phyloP scores from a whole-genome alignment of 2,888 invertebrate species.

The Gasteruption jaculator region DNA sequence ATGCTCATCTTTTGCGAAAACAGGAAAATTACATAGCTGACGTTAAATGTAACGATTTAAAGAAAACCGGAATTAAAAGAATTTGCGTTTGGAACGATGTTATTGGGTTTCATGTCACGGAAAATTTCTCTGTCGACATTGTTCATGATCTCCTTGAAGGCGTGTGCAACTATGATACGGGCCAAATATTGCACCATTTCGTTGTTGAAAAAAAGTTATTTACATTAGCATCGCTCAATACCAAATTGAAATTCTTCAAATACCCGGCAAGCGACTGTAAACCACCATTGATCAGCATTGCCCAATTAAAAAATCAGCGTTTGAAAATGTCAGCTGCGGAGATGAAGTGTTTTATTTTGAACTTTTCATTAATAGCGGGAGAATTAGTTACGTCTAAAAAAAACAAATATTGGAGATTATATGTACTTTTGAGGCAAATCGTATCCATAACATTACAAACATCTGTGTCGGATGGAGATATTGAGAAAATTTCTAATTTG shows the following conservation, averaged over 20 bases:
- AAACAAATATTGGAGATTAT: slow-evolving; percentile 11
- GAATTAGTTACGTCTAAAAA: slow-evolving; percentile 10
- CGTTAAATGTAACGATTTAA: slow-evolving; percentile 7
- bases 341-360: slow-evolving; percentile 12
- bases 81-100: too few relatives aligned
- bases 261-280: slow-evolving; percentile 6
- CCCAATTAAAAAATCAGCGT: slow-evolving; percentile 12
- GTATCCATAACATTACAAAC: not conserved
- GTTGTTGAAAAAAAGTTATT: slow-evolving; percentile 11
- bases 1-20: slow-evolving; percentile 4
- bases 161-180: slow-evolving; percentile 11
- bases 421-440: slow-evolving; percentile 2
- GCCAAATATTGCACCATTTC: slow-evolving; percentile 8
- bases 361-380: slow-evolving; percentile 10
- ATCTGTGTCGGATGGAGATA: not conserved
- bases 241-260: slow-evolving; percentile 1
- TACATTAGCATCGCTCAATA: slow-evolving; percentile 10
- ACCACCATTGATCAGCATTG: slow-evolving; percentile 6
- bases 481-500: too few relatives aligned
- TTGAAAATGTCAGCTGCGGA: slow-evolving; percentile 20
- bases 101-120: slow-evolving; percentile 11
- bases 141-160: slow-evolving; percentile 18
- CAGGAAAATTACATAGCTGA: slow-evolving; percentile 6
- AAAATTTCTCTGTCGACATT: too few relatives aligned
- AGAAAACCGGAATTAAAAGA: too few relatives aligned